Conservation (phyloP, 2,888 invertebrate species). For the Lasioglossum vierecki region DNA sequence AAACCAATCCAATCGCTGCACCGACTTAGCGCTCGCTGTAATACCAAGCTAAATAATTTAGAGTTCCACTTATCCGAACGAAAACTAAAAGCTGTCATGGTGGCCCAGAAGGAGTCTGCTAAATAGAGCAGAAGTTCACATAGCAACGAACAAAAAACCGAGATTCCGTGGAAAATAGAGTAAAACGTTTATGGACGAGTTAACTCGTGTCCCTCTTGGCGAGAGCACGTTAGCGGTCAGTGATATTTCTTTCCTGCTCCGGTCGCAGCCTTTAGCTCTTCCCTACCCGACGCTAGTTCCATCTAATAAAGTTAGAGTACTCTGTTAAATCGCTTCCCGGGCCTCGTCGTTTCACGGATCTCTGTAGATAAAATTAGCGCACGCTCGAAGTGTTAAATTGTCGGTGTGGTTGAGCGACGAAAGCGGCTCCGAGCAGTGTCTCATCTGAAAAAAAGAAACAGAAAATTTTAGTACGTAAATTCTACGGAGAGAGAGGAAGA, state of each 20-base stretch:
- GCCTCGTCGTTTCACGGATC: neutral
- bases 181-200: neutral
- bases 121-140: neutral
- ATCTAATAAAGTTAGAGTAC: conserved; percentile 5
- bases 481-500: neutral
- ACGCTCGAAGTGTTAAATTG: conserved; percentile 5
- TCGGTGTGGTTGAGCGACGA: neutral
- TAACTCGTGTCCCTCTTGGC: conserved; percentile 3
- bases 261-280: neutral
- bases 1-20: no score
- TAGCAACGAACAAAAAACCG: neutral
- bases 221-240: neutral
- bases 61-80: neutral
- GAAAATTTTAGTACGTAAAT: neutral
- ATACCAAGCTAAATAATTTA: no score
- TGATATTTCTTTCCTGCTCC: neutral
- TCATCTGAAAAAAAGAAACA: neutral
- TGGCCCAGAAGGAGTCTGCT: neutral
- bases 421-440: neutral
- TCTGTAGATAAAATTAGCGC: conserved; percentile 2
- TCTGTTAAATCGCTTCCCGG: conserved; percentile 1
- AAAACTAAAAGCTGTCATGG: neutral
- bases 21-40: no score
- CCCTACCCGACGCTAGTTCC: neutral
- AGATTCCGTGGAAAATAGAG: neutral